These are phyloP conservation scores for Fragum fragum DNA, from an alignment of 2,888 invertebrate genomes.

Conservation along the genomic window DNA sequence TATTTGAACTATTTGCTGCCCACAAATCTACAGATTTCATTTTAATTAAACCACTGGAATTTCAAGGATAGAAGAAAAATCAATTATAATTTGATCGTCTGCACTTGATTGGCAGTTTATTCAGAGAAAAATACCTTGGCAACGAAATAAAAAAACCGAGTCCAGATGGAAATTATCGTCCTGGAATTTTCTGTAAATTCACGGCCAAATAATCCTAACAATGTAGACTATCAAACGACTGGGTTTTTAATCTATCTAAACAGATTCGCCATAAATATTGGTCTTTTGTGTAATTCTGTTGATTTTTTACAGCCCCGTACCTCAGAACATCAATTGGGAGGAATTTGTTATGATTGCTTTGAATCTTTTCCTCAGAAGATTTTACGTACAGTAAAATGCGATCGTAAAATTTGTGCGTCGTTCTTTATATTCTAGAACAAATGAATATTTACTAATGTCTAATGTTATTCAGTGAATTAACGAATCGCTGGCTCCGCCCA, in stretches of 20 bases:
- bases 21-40: background rate
- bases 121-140: slow-evolving; percentile 26
- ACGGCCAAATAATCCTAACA: slow-evolving; percentile 22
- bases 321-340: background rate
- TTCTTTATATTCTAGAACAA: too few relatives aligned
- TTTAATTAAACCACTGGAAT: background rate
- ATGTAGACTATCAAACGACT: slow-evolving; percentile 18
- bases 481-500: too few relatives aligned
- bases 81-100: background rate
- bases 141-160: background rate
- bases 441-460: too few relatives aligned
- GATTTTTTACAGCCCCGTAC: slow-evolving; percentile 19
- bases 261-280: slow-evolving; percentile 21
- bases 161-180: slow-evolving; percentile 14
- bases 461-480: too few relatives aligned
- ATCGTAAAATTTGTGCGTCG: too few relatives aligned
- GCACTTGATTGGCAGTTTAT: background rate
- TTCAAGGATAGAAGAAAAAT: background rate
- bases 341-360: slow-evolving; percentile 10
- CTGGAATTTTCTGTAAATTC: slow-evolving; percentile 18
- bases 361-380: background rate
- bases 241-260: slow-evolving; percentile 19
- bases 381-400: too few relatives aligned
- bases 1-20: background rate
- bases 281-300: background rate